phyloP scores from a whole-genome alignment of 2,888 invertebrate species.

The Heteromurus nitidus region DNA sequence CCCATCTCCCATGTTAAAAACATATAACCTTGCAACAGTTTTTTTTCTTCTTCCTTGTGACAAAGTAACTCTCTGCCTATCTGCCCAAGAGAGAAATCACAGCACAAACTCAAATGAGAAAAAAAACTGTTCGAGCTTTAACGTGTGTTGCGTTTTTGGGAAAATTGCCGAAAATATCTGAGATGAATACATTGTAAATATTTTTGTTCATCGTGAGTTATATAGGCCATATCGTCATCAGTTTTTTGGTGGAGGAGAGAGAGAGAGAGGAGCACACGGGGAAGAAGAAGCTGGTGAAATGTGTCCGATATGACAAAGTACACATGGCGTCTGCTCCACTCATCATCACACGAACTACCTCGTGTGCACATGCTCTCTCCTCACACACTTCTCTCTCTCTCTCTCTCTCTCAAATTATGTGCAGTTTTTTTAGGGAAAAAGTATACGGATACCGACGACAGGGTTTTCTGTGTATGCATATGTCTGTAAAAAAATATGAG shows the following conservation, averaged over 20 bases:
- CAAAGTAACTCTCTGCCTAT: too few relatives aligned
- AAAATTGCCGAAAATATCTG: background rate
- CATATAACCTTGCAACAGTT: too few relatives aligned
- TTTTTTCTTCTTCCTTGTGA: too few relatives aligned
- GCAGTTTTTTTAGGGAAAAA: too few relatives aligned
- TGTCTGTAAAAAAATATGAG: conserved; percentile 8
- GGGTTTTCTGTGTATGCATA: background rate
- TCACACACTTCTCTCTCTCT: background rate
- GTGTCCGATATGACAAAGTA: conserved; percentile 57
- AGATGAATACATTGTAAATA: background rate
- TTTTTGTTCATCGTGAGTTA: background rate
- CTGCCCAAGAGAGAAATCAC: too few relatives aligned
- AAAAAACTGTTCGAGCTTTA: background rate
- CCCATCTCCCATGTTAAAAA: too few relatives aligned
- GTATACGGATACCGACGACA: too few relatives aligned
- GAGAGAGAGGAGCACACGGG: background rate
- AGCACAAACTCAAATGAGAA: too few relatives aligned
- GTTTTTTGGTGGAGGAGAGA: background rate
- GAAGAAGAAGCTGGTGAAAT: conserved; percentile 49
- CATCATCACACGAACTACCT: background rate
- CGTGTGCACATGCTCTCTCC: background rate
- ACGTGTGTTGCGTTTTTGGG: background rate
- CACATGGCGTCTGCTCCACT: conserved; percentile 52
- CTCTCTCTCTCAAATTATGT: background rate
- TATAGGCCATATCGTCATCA: background rate